These are phyloP conservation scores for Kuschelorhynchus macadamiae DNA, from an alignment of 2,888 invertebrate genomes.

Conservation along the genomic window DNA sequence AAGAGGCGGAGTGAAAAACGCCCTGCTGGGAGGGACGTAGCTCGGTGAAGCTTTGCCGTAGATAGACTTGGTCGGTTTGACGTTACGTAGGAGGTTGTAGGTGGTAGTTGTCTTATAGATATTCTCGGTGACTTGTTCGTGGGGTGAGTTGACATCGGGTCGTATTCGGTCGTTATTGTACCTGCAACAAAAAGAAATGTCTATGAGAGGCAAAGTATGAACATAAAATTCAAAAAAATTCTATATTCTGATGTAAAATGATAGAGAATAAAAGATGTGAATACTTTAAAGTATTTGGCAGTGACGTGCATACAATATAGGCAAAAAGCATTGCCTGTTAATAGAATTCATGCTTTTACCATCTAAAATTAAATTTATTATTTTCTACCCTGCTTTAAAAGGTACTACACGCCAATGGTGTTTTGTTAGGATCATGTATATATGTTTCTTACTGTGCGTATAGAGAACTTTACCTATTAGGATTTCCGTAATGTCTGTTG, in stretches of 20 bases:
- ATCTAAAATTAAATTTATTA: too few relatives aligned
- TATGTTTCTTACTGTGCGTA: too few relatives aligned
- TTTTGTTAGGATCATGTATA: too few relatives aligned
- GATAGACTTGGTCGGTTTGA: slow-evolving; percentile 74
- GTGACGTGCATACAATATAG: too few relatives aligned
- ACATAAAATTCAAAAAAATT: too few relatives aligned
- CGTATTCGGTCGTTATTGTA: slow-evolving; percentile 69
- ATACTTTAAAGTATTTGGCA: too few relatives aligned
- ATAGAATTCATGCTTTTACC: too few relatives aligned
- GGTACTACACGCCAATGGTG: too few relatives aligned
- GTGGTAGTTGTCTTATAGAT: slow-evolving; percentile 66
- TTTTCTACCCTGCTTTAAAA: too few relatives aligned
- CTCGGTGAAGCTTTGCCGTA: slow-evolving; percentile 82
- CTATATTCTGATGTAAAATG: too few relatives aligned
- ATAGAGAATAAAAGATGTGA: too few relatives aligned
- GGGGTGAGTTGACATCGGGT: slow-evolving; percentile 60
- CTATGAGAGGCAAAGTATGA: neutral
- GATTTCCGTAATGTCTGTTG: slow-evolving; percentile 83
- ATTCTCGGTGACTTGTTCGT: slow-evolving; percentile 64
- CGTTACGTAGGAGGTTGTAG: slow-evolving; percentile 75
- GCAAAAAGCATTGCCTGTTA: too few relatives aligned
- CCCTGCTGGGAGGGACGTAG: slow-evolving; percentile 85
- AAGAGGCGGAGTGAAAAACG: slow-evolving; percentile 84
- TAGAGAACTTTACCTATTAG: slow-evolving; percentile 70
- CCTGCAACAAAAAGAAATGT: slow-evolving; percentile 24